Base-by-base conservation (phyloP, 2,888 invertebrate species). In the Lochmaea crataegi region DNA sequence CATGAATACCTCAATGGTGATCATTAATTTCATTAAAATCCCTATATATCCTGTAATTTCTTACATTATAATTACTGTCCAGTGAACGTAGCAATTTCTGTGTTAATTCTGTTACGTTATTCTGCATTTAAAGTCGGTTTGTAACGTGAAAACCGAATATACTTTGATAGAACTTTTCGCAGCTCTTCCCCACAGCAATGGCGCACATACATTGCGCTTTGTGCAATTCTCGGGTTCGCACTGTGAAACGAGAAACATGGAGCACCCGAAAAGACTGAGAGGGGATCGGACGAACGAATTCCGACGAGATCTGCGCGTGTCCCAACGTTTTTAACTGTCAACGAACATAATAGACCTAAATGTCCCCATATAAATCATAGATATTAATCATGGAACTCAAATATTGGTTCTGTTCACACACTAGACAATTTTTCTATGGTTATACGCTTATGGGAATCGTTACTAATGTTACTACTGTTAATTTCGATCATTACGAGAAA, bases 31-130 rank as follows among this genome's bases (percentile, higher is more conserved):
- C 77, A 77, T 78, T 76, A 80, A 82, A 79, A 79, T 80, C 76
- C 80, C 80, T 73, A 73, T 76, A 82, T 82, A 81, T 79, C 74
- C 68, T 73, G 71, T 68, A 79, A 79, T 80, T 82, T 95, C 96
- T 96, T 95, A 97, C 97, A 96, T 97, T 96, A 92, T 97, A 96
- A 91, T 96, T 95, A 91, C 92, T 93, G 93, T 97, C 97, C 91
- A 97, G 92, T 89, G 96, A 95, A 93, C 94, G 94, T 91, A 95
- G 94, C 93, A 97, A 94, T 93, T 94, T 95, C 91, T 95, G 94
- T 91, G 96, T 96, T 91, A 97, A 93, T 91, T 96, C 95, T 90
- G 92, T 92, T 90, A 92, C 92, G 90, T 92, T 91, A 90, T 91
- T 91, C 92, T 92, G 93, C 93, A 93, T 93, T 92, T 92, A 92